Evolutionary conservation across 1,140 invertebrate species (phyloP).

Genomic region (Calephelis virginiensis): DNA sequence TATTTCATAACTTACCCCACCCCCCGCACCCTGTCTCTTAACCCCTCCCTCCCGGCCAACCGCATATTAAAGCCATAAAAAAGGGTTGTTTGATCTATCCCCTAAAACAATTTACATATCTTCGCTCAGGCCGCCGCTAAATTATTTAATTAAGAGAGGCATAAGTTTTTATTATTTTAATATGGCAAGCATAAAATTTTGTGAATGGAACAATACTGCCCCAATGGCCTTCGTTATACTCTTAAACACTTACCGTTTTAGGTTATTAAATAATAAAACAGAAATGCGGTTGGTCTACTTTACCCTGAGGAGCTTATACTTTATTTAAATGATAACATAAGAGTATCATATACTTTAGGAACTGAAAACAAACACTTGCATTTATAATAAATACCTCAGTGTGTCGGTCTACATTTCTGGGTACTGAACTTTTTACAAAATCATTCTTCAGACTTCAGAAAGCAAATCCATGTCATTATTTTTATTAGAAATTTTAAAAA

Average conservation of each 20-base stretch:
- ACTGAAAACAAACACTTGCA: no score
- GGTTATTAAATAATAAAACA: constrained; percentile 12
- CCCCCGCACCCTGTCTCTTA: constrained; percentile 32
- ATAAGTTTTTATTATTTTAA: constrained; percentile 80
- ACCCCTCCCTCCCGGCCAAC: constrained; percentile 50
- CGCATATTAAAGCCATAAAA: constrained; percentile 80
- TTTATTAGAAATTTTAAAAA: no score
- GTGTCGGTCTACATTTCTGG: no score
- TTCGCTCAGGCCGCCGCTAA: constrained; percentile 72
- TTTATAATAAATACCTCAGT: no score
- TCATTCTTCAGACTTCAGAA: no score
- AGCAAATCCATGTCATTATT: no score
- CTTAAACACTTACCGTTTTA: constrained; percentile 12
- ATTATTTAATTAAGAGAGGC: constrained; percentile 80
- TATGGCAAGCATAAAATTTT: constrained; percentile 75
- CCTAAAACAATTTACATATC: constrained; percentile 80
- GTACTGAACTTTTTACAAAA: no score
- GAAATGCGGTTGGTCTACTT: constrained; percentile 10
- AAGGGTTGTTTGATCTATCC: constrained; percentile 80
- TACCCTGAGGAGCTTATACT: neutral
- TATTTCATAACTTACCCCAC: constrained; percentile 76
- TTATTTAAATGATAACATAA: neutral
- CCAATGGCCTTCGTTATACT: constrained; percentile 50
- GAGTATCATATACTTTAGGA: no score
- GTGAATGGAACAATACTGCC: constrained; percentile 68